phyloP scores from a whole-genome alignment of 2,113 vertebrate species.

The Bombycilla garrulus region DNA sequence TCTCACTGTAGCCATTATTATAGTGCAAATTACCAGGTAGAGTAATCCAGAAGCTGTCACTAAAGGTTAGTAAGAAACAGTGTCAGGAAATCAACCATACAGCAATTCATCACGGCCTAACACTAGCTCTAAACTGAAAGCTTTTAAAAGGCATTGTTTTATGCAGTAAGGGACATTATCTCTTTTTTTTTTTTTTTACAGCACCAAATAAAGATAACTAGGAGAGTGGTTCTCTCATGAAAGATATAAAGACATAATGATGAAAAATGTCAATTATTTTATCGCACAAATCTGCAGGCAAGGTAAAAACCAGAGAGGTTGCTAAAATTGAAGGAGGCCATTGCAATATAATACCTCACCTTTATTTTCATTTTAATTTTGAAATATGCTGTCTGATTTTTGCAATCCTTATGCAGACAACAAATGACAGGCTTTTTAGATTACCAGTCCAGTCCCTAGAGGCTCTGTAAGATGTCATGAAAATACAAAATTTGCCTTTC shows the following conservation, averaged over 20 bases:
- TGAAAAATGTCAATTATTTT: constrained; percentile 63
- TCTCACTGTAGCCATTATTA: constrained; percentile 94
- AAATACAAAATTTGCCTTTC: not conserved
- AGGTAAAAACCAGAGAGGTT: constrained; percentile 22
- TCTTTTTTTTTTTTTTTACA: constrained; percentile 65
- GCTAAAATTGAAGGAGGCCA: constrained; percentile 10
- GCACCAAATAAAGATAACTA: constrained; percentile 74
- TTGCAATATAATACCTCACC: not conserved
- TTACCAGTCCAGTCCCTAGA: not conserved
- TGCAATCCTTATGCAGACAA: not conserved
- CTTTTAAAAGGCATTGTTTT: constrained; percentile 79
- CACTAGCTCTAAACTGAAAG: constrained; percentile 85
- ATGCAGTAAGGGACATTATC: constrained; percentile 78
- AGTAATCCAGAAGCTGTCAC: constrained; percentile 95
- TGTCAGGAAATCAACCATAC: constrained; percentile 76
- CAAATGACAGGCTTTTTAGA: not conserved
- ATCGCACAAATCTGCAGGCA: constrained; percentile 18
- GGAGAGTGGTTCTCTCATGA: constrained; percentile 43
- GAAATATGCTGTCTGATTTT: not conserved
- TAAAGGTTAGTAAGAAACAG: constrained; percentile 90
- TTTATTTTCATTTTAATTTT: constrained; percentile 45
- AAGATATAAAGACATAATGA: constrained; percentile 63
- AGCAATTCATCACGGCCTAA: constrained; percentile 91
- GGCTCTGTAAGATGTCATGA: not conserved
- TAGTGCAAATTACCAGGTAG: constrained; percentile 93